Evolutionary conservation across 1,140 invertebrate genomes (phyloP).

Genomic region (Platyscapa corneri): DNA sequence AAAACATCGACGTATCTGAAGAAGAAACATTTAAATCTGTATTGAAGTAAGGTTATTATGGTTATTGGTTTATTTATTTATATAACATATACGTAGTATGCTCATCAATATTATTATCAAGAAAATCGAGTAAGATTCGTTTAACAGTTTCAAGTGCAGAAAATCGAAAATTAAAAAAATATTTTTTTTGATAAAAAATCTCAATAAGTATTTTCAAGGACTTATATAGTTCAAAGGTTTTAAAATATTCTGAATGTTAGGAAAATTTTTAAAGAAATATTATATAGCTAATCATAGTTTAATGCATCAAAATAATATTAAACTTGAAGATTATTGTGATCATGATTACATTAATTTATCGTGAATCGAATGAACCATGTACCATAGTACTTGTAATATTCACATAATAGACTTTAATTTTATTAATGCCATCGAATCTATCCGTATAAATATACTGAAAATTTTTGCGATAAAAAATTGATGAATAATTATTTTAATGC

Average conservation of each 20-base stretch:
- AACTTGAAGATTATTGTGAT: too few species aligned
- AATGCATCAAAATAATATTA: too few species aligned
- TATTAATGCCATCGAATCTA: not conserved
- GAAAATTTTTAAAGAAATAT: too few species aligned
- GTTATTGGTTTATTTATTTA: constrained; percentile 17
- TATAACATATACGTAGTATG: not conserved
- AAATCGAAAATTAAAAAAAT: not conserved
- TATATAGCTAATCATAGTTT: too few species aligned
- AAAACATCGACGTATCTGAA: constrained; percentile 78
- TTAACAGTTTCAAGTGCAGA: not conserved
- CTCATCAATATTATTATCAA: too few species aligned
- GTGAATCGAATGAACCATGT: too few species aligned
- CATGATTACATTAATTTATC: too few species aligned
- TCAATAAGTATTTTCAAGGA: not conserved
- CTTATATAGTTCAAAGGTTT: not conserved
- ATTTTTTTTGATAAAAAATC: not conserved
- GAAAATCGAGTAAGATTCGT: not conserved
- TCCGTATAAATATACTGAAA: not conserved
- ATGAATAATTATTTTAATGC: not conserved
- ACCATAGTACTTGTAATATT: not conserved
- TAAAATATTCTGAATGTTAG: not conserved
- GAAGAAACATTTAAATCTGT: not conserved
- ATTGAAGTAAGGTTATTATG: not conserved
- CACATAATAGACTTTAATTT: not conserved
- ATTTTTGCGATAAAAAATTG: not conserved